Evolutionary conservation across 2,113 vertebrate species (phyloP), one percentile per base, ranked within the genome.

Genomic region (Xenopus borealis): DNA sequence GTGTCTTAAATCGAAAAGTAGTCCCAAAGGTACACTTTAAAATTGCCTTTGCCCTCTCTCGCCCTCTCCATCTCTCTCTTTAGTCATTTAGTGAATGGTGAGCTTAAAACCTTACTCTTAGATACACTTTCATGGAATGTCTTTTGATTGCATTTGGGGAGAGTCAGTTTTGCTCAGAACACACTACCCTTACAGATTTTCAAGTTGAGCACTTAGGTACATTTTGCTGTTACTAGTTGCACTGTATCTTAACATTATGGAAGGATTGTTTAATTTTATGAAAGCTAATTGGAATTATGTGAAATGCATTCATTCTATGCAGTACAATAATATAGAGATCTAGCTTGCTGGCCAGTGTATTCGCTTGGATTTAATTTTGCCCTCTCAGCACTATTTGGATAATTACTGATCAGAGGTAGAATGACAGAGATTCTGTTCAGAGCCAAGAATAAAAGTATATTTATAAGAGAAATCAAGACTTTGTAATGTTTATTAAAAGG

Each of bases 11-110:
- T 77, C 67, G 59, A 77, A 77, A 77, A 70, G 30, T 45, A 64
- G 74, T 77, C 74, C 74, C 74, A 57, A 55, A 18, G 74, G 74
- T 70, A 69, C 59, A 33, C 33, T 70, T 70, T 70, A 61, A 77
- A 77, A 77, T 77, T 77, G 74, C 74, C 58, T 77, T 69, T 77
- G 74, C 74, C 74, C 74, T 77, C 66, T 70, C 67, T 46, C 52
- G 74, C 74, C 74, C 74, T 77, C 67, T 69, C 66, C 66, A 63
- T 77, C 74, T 77, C 67, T 77, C 61, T 77, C 67, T 64, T 59
- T 63, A 77, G 74, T 70, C 74, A 70, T 62, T 76, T 77, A 64
- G 74, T 69, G 67, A 64, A 64, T 59, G 53, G 74, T 67, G 18
- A 69, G 61, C 14, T 57, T 57, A 33, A 57, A 62, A 57, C 47